A percentile compares a stretch with the other conserved stretches of the same genome.
phyloP scores from a whole-genome alignment of 1,140 invertebrate genomes.

The Drosophila equinoxialis region DNA sequence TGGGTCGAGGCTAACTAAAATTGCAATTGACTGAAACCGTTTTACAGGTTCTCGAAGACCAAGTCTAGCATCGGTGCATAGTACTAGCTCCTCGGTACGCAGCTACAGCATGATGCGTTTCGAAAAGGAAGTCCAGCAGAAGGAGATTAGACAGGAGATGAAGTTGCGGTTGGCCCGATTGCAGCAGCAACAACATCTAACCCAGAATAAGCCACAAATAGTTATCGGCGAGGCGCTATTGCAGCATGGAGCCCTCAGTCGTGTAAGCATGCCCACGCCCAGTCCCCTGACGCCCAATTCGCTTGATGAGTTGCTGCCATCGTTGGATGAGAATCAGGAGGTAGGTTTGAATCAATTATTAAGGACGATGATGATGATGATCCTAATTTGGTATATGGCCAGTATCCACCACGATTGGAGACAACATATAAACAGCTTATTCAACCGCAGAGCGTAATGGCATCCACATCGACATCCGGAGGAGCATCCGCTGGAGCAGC shows the following conservation, averaged over 20 bases:
- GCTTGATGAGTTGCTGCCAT: slow-evolving; percentile 89
- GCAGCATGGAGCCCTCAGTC: slow-evolving; percentile 66
- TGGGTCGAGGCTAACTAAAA: background rate
- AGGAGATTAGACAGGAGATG: slow-evolving; percentile 89
- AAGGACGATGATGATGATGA: background rate
- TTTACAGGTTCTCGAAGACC: slow-evolving; percentile 90
- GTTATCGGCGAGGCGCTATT: slow-evolving; percentile 76
- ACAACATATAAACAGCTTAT: slow-evolving; percentile 62
- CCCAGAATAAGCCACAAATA: slow-evolving; percentile 80
- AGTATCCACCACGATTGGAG: slow-evolving; percentile 76
- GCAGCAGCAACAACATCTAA: slow-evolving; percentile 82
- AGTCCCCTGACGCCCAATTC: slow-evolving; percentile 90
- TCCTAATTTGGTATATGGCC: background rate
- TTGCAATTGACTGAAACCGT: background rate
- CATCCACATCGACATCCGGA: slow-evolving; percentile 15
- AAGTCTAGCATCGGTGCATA: slow-evolving; percentile 91
- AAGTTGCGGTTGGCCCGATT: slow-evolving; percentile 88
- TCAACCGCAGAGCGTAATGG: slow-evolving; percentile 46
- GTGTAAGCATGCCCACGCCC: slow-evolving; percentile 85
- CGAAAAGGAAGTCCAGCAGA: slow-evolving; percentile 90
- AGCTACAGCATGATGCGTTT: slow-evolving; percentile 90
- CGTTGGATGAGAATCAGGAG: slow-evolving; percentile 89
- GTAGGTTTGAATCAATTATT: slow-evolving; percentile 71
- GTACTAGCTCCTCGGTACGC: slow-evolving; percentile 89
- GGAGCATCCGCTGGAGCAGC: slow-evolving; percentile 14